phyloP scores from a whole-genome alignment of 1,140 invertebrate species.

The Portunus trituberculatus region DNA sequence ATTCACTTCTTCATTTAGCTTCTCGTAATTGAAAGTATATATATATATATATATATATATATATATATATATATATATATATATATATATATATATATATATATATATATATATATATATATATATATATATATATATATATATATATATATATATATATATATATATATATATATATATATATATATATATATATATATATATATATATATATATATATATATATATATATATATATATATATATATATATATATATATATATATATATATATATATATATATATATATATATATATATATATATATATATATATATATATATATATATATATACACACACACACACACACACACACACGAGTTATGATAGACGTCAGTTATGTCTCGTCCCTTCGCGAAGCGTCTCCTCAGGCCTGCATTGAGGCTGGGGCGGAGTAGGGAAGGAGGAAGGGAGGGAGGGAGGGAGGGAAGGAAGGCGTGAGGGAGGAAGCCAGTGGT shows the following conservation, averaged over 20 bases:
- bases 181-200: constrained; percentile 42
- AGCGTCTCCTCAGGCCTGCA: too few relatives aligned
- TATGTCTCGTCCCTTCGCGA: neutral
- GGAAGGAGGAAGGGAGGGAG: neutral
- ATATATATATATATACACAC: neutral
- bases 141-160: constrained; percentile 48
- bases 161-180: constrained; percentile 50
- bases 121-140: neutral
- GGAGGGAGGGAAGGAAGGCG: neutral
- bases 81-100: constrained; percentile 51
- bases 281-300: constrained; percentile 51
- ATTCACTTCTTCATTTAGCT: neutral
- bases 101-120: constrained; percentile 34
- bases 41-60: constrained; percentile 53
- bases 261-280: constrained; percentile 50
- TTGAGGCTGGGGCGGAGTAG: neutral
- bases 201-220: neutral
- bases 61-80: constrained; percentile 50
- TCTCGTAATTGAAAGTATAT: neutral
- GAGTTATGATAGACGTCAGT: neutral
- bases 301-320: constrained; percentile 41
- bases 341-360: too few relatives aligned
- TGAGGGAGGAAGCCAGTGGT: neutral
- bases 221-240: neutral
- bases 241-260: constrained; percentile 49